These are phyloP conservation scores for Nothura maculosa DNA, from an alignment of 2,797 vertebrate species.

Conservation along the genomic window DNA sequence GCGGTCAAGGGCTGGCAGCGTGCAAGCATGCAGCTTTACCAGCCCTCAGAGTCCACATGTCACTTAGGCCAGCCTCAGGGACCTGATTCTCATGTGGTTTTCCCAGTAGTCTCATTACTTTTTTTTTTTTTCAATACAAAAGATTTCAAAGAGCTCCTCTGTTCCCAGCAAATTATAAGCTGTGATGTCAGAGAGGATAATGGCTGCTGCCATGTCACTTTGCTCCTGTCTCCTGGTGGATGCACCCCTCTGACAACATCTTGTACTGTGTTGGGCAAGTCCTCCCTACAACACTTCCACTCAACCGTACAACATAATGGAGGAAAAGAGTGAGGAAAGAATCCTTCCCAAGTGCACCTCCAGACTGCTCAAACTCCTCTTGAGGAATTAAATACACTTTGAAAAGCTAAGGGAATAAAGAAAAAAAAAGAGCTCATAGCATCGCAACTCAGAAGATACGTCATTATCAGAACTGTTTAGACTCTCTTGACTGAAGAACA, in stretches of 20 bases:
- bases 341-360: background rate
- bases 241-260: background rate
- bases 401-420: background rate
- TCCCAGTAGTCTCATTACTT: background rate
- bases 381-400: background rate
- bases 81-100: background rate
- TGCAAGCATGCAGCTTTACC: background rate
- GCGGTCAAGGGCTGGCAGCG: background rate
- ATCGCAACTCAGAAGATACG: background rate
- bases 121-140: background rate
- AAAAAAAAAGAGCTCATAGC: background rate
- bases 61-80: background rate
- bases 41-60: background rate
- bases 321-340: background rate
- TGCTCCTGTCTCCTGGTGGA: background rate
- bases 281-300: background rate
- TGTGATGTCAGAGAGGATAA: background rate
- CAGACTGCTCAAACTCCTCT: background rate
- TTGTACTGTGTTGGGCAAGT: background rate
- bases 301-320: background rate
- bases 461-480: background rate
- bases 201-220: background rate
- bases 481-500: background rate
- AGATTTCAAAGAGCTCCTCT: background rate
- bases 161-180: background rate